Evolutionary conservation across 2,888 invertebrate genomes (phyloP), one percentile per base, ranked within the genome.

Genomic region (Phrixothrix hirtus): DNA sequence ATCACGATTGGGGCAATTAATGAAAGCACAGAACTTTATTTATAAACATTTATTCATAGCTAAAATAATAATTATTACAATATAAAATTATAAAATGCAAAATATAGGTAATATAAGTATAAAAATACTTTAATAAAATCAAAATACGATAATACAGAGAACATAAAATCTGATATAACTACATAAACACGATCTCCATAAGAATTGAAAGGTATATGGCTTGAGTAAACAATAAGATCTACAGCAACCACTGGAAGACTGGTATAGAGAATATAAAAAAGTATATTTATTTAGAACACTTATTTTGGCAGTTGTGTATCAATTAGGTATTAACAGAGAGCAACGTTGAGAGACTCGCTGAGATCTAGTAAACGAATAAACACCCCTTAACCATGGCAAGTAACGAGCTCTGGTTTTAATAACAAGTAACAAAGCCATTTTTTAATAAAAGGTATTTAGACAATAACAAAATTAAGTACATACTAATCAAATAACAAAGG

Each of bases 121-220:
- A 69, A 10, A 72, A 73, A 72, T 74, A 72, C 69, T 72, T 72
- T 65, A 72, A 74, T 73, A 73, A 72, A 72, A 71, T 71, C 70
- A 73, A 71, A 72, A 71, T 71, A 73, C 69, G 52, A 69, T 68
- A 71, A 72, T 69, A 70, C 68, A 69, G 67, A 69, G 6, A 67
- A 70, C 67, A 74, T 74, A 74, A 74, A 74, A 74, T 74, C 72
- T 74, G 71, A 64, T 73, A 73, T 63, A 74, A 71, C 73, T 75
- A 75, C 74, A 74, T 72, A 75, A 74, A 74, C 36, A 46, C 37
- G 45, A 52, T 15, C 32, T 46, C 34, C 30, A 15, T 27, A 37
- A 37, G 29, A 14, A 16, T 27, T 36, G 27, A 17, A 31, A 30
- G 10, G 7, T 36, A 25, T 50, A 73, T 72, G 72, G 72, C 72